Percentiles rank a stretch among this genome's conserved stretches.
These are phyloP conservation scores for Hydriomena furcata DNA, from an alignment of 2,888 invertebrate genomes.

Conservation along the genomic window DNA sequence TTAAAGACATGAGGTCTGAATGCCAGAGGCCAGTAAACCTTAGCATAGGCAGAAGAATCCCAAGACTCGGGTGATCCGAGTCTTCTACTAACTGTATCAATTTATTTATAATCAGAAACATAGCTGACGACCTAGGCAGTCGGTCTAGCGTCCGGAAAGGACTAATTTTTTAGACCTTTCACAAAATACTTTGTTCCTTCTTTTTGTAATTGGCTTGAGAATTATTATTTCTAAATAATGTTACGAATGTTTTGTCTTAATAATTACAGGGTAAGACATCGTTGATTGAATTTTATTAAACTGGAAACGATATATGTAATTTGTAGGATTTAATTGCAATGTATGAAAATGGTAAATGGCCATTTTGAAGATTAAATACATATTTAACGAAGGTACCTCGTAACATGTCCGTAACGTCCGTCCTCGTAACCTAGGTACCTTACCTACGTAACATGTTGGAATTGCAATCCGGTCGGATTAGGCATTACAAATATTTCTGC, in stretches of 20 bases:
- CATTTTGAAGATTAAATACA: conserved; percentile 20
- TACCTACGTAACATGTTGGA: too few species aligned
- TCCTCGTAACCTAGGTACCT: too few species aligned
- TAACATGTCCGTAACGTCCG: too few species aligned
- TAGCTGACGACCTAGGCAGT: conserved; percentile 15
- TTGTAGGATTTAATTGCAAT: conserved; percentile 35
- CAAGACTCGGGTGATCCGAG: conserved; percentile 53
- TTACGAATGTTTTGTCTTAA: conserved; percentile 46
- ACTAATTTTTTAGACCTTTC: conserved; percentile 19
- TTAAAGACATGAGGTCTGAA: conserved; percentile 39
- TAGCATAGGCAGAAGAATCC: conserved; percentile 53
- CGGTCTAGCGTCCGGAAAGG: conserved; percentile 9
- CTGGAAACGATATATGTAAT: conserved; percentile 41
- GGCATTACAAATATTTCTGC: too few species aligned
- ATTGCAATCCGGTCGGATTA: too few species aligned
- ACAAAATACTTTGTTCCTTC: conserved; percentile 15
- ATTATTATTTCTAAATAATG: conserved; percentile 43
- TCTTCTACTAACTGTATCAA: conserved; percentile 47
- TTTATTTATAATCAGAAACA: conserved; percentile 26
- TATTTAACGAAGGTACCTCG: too few species aligned
- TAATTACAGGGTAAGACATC: conserved; percentile 50
- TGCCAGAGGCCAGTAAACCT: conserved; percentile 54
- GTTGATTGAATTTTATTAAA: conserved; percentile 47
- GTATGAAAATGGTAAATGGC: conserved; percentile 21
- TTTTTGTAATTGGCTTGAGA: conserved; percentile 50